These are phyloP conservation scores for Brachypterus glaber DNA, from an alignment of 2,888 invertebrate genomes.

Conservation along the genomic window DNA sequence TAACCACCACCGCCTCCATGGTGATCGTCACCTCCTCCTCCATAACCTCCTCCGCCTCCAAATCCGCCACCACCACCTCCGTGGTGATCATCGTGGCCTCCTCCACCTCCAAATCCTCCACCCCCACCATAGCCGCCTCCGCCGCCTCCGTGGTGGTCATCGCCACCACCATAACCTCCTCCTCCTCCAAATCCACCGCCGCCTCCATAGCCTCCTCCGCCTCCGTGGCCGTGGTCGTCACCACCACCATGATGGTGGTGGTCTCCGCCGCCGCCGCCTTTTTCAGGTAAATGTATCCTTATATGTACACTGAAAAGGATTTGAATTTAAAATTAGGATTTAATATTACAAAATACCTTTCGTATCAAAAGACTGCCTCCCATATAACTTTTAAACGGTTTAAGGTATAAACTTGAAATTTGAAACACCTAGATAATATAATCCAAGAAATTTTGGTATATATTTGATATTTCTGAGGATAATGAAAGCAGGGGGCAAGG, in stretches of 20 bases:
- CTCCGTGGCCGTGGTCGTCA: slow-evolving; percentile 34
- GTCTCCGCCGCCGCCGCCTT: slow-evolving; percentile 28
- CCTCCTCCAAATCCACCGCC: slow-evolving; percentile 36
- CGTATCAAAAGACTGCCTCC: too few relatives aligned
- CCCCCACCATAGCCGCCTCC: slow-evolving; percentile 41
- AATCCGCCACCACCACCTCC: slow-evolving; percentile 19
- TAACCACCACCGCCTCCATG: slow-evolving; percentile 11
- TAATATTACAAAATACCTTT: too few relatives aligned
- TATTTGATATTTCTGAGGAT: too few relatives aligned
- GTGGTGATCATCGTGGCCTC: slow-evolving; percentile 35
- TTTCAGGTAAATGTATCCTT: slow-evolving; percentile 12
- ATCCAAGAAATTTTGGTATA: too few relatives aligned
- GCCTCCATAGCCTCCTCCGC: slow-evolving; percentile 31
- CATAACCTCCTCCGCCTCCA: slow-evolving; percentile 12
- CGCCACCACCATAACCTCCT: slow-evolving; percentile 40
- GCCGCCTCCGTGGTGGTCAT: slow-evolving; percentile 28
- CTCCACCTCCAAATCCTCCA: slow-evolving; percentile 30
- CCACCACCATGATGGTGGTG: slow-evolving; percentile 41
- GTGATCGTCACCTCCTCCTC: slow-evolving; percentile 13
- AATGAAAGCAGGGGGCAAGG: too few relatives aligned
- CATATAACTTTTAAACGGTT: too few relatives aligned
- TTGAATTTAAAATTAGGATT: too few relatives aligned
- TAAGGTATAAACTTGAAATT: too few relatives aligned
- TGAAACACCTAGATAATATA: too few relatives aligned
- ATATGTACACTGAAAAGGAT: slow-evolving; percentile 15